Conservation (phyloP, 2,888 invertebrate genomes). For the Meteorus cinctellus region DNA sequence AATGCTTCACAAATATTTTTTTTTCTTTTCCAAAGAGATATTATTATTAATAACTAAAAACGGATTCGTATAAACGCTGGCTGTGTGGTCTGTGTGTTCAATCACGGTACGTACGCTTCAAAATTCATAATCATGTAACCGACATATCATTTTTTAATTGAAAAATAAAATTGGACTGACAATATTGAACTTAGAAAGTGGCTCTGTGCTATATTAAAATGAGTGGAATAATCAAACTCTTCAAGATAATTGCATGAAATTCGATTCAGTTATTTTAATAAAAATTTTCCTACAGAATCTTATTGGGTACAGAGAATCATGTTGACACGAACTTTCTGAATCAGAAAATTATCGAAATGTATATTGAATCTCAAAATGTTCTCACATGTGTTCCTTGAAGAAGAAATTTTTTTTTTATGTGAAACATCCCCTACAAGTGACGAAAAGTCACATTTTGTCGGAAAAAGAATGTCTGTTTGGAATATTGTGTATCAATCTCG, state of each 20-base stretch:
- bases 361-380: too few relatives aligned
- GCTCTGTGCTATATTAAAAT: not conserved
- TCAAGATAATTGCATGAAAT: not conserved
- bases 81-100: constrained; percentile 23
- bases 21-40: not conserved
- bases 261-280: not conserved
- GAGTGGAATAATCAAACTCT: not conserved
- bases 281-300: too few relatives aligned
- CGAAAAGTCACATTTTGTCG: too few relatives aligned
- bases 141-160: constrained; percentile 16
- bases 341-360: too few relatives aligned
- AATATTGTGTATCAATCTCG: too few relatives aligned
- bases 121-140: constrained; percentile 29
- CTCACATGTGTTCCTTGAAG: too few relatives aligned
- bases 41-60: constrained; percentile 17
- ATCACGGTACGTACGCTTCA: constrained; percentile 44
- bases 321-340: too few relatives aligned
- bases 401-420: too few relatives aligned
- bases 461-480: too few relatives aligned
- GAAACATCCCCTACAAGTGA: too few relatives aligned
- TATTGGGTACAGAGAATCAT: too few relatives aligned
- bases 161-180: constrained; percentile 17
- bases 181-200: not conserved
- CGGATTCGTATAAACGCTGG: constrained; percentile 32
- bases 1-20: constrained; percentile 36